Conservation (phyloP, 2,888 invertebrate genomes). For the Anthophora plumipes region DNA sequence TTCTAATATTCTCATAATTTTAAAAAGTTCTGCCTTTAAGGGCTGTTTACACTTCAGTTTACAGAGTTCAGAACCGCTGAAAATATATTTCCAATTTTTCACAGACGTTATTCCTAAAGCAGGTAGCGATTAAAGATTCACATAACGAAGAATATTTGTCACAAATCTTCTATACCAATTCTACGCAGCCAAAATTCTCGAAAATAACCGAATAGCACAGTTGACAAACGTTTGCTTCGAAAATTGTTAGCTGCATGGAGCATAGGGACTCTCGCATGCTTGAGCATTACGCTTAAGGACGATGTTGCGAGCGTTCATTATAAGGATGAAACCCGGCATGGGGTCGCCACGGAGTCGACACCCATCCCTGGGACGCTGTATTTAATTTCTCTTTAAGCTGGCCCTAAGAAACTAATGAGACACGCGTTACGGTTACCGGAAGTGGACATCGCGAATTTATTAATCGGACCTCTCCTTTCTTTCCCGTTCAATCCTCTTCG, state of each 20-base stretch:
- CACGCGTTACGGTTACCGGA: slow-evolving; percentile 77
- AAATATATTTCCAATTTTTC: too few relatives aligned
- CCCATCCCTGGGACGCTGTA: slow-evolving; percentile 78
- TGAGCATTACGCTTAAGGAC: slow-evolving; percentile 71
- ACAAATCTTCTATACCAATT: background rate
- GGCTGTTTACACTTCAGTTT: too few relatives aligned
- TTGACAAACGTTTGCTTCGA: slow-evolving; percentile 25
- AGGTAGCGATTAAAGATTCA: too few relatives aligned
- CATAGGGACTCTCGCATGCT: slow-evolving; percentile 47
- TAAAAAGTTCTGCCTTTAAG: too few relatives aligned
- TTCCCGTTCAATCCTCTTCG: background rate
- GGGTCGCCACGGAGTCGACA: slow-evolving; percentile 78
- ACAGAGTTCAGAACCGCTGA: too few relatives aligned
- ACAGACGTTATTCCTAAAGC: too few relatives aligned
- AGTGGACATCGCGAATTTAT: slow-evolving; percentile 75
- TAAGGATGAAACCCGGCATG: slow-evolving; percentile 77
- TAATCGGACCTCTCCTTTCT: slow-evolving; percentile 57
- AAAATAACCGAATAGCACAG: background rate
- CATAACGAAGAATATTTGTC: background rate
- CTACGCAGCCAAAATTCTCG: background rate
- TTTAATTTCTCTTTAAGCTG: slow-evolving; percentile 79
- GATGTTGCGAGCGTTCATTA: slow-evolving; percentile 78
- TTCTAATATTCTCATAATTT: too few relatives aligned
- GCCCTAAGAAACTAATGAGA: slow-evolving; percentile 79
- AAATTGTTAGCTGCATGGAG: slow-evolving; percentile 21